Evolutionary conservation across 2,888 invertebrate genomes (phyloP).

Genomic region (Blastobasis lacticolella): DNA sequence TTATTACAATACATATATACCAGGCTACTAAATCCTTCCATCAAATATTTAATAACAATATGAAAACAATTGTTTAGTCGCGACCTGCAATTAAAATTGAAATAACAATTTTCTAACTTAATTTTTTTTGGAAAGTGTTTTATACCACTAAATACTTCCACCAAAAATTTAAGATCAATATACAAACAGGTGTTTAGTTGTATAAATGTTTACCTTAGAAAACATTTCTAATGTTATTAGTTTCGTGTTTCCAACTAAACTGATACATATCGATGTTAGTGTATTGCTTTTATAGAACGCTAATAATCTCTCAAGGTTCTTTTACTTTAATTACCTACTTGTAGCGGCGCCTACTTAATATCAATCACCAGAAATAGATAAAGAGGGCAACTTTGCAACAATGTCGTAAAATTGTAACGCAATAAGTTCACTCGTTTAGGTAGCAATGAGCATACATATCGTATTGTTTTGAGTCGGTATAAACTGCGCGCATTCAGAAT

Average conservation of each 20-base stretch:
- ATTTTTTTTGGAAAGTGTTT: not conserved
- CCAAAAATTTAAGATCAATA: not conserved
- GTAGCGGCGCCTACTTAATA: constrained; percentile 33
- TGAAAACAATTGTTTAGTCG: too few relatives aligned
- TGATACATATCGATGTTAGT: constrained; percentile 45
- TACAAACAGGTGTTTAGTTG: not conserved
- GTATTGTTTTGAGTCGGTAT: too few relatives aligned
- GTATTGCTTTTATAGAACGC: constrained; percentile 57
- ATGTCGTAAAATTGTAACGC: constrained; percentile 40
- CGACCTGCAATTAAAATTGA: too few relatives aligned
- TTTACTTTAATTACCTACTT: constrained; percentile 59
- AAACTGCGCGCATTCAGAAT: too few relatives aligned
- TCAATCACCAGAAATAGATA: constrained; percentile 37
- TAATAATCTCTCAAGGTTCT: constrained; percentile 46
- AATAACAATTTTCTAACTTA: too few relatives aligned
- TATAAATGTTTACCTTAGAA: constrained; percentile 42
- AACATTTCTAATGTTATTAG: constrained; percentile 45
- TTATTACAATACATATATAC: too few relatives aligned
- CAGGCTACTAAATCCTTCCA: too few relatives aligned
- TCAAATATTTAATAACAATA: too few relatives aligned
- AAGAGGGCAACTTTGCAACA: constrained; percentile 37
- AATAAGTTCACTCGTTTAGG: not conserved
- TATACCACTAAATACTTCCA: not conserved
- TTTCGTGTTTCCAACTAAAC: constrained; percentile 34
- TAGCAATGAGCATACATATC: too few relatives aligned